phyloP scores from a whole-genome alignment of 2,797 vertebrate genomes.

The Menidia menidia region DNA sequence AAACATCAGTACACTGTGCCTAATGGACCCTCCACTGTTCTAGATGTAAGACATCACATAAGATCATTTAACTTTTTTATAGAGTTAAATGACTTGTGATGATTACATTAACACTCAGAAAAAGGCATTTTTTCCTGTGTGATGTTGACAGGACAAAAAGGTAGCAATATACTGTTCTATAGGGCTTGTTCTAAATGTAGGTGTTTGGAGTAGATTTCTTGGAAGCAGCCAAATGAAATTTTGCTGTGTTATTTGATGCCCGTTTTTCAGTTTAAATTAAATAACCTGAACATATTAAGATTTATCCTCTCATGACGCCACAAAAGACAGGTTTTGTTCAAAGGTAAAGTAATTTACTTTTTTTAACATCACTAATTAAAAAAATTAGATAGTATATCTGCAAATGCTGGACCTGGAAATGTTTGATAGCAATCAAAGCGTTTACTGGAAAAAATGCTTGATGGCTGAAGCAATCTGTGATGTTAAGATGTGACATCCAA shows the following conservation, averaged over 20 bases:
- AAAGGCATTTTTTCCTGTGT: neutral
- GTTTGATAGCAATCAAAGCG: neutral
- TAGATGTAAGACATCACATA: slow-evolving; percentile 46
- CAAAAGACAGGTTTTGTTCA: neutral
- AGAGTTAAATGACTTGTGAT: slow-evolving; percentile 18
- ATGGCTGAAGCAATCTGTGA: neutral
- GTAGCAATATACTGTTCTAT: neutral
- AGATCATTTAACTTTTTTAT: slow-evolving; percentile 22
- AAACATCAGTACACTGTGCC: slow-evolving; percentile 34
- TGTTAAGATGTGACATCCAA: neutral
- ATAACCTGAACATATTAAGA: too few species aligned
- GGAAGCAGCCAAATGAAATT: neutral
- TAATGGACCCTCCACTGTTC: slow-evolving; percentile 57
- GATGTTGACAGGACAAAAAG: neutral
- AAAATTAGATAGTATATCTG: neutral
- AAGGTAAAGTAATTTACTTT: neutral
- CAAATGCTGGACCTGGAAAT: neutral
- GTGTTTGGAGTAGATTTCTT: neutral
- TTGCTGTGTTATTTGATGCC: neutral
- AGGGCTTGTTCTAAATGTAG: neutral
- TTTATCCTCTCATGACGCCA: neutral
- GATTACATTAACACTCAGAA: slow-evolving; percentile 1
- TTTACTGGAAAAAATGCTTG: neutral
- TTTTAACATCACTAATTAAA: too few species aligned
- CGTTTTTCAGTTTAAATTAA: neutral